Base-by-base conservation (phyloP, 1,140 invertebrate genomes). In the Nixonia krombeini region DNA sequence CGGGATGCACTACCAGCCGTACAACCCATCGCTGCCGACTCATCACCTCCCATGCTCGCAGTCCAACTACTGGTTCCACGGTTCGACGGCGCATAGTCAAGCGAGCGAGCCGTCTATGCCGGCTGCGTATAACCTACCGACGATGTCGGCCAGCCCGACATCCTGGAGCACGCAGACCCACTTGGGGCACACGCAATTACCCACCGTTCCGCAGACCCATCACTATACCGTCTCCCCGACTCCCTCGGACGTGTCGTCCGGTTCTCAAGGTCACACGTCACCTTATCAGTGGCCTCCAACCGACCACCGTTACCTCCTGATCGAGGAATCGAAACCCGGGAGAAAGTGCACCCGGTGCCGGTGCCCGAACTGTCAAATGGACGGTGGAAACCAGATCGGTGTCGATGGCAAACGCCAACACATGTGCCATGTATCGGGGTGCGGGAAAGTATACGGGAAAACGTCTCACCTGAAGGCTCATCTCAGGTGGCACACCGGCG, bases 391-490 rank as follows among this genome's bases (percentile, higher is more conserved):
- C 7, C 61, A 89, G 84, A 1, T 86, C 85, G 71, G 87, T 73
- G 4, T 86, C 78, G 28, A 90, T 88, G 74, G 91, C 0, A 92
- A 92, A 71, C 88, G 91, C 50, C 91, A 93, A 65, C 96, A 98
- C 80, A 90, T 94, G 9, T 98, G 96, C 80, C 94, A 97, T 82
- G 90, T 96, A 17, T 89, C 92, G 2, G 94, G 93, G n/a, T 98
- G 96, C 82, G 91, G 90, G 49, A 96, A 96, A 80, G 90, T 94
- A 6, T 97, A 97, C 75, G 93, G 93, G 0, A 97, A 97, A 78
- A 96, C 95, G 0, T 96, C 94, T 0, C 95, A 97, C 79, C 79
- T 97, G 12, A 91, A 96, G 74, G 94, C 94, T 0, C 94, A 96
- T 83, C 80, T 96, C 0, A 87, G 94, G 26, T 95, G 91, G 92